Conservation (phyloP, 2,113 vertebrate species). For the Antechinus flavipes region DNA sequence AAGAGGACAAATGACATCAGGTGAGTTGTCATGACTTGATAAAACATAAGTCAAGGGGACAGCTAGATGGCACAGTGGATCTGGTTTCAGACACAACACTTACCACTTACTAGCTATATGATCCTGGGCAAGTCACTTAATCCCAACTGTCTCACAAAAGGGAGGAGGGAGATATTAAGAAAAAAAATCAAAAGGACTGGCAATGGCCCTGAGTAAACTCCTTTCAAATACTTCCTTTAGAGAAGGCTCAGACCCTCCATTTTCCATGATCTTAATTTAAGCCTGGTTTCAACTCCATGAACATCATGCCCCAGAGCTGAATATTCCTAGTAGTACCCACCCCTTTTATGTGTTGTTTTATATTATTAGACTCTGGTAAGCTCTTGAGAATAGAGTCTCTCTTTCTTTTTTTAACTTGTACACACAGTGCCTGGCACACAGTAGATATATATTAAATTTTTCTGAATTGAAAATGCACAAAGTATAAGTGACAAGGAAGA, state of each 20-base stretch:
- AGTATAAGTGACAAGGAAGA: background rate
- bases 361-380: background rate
- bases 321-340: background rate
- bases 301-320: background rate
- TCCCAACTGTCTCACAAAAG: no score
- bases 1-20: no score
- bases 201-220: background rate
- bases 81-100: no score
- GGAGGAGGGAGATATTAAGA: no score
- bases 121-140: no score
- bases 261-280: background rate
- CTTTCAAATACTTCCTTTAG: background rate
- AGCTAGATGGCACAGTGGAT: no score
- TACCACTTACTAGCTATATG: no score
- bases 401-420: background rate
- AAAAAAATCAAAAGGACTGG: no score
- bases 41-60: no score
- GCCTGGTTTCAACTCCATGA: background rate
- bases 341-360: background rate
- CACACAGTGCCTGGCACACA: background rate
- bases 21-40: no score
- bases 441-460: background rate
- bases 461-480: background rate
- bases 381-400: background rate
- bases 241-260: background rate